Evolutionary conservation across 2,113 vertebrate genomes (phyloP).

Genomic region (Vulpes lagopus): DNA sequence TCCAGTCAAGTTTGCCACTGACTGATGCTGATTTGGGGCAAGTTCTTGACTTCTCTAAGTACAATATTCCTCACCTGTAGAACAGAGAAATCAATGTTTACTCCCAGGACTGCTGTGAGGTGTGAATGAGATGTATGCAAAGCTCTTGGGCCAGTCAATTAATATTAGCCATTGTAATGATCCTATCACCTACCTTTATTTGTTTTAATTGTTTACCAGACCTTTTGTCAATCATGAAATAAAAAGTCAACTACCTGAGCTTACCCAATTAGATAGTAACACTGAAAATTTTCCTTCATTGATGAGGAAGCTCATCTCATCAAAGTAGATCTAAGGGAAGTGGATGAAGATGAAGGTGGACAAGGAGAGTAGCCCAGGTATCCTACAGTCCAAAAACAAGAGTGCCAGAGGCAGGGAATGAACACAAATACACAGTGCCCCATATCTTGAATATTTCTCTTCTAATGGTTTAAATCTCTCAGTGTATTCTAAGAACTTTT

Average conservation of each 20-base stretch:
- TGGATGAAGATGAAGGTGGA: neutral
- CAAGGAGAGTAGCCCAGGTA: neutral
- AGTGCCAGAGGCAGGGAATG: neutral
- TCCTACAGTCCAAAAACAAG: neutral
- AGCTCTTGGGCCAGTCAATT: neutral
- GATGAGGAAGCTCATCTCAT: neutral
- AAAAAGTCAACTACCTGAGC: constrained; percentile 3
- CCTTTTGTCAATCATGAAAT: neutral
- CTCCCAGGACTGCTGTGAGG: neutral
- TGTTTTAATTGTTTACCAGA: constrained; percentile 8
- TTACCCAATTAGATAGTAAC: neutral
- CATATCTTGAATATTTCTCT: neutral
- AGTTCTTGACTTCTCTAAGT: neutral
- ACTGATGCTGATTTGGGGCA: neutral
- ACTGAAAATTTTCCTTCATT: neutral
- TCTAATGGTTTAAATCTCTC: neutral
- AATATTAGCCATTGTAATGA: neutral
- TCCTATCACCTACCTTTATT: neutral
- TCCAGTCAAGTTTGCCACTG: neutral
- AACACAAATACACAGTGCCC: neutral
- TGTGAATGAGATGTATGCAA: neutral
- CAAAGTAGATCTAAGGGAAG: neutral
- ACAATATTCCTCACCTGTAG: neutral
- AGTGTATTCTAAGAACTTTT: neutral
- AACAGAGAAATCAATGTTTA: neutral